Percentiles rank a stretch among this genome's conserved stretches.
These are phyloP conservation scores for Danio albolineatus DNA, from an alignment of 2,797 vertebrate genomes.

Conservation along the genomic window DNA sequence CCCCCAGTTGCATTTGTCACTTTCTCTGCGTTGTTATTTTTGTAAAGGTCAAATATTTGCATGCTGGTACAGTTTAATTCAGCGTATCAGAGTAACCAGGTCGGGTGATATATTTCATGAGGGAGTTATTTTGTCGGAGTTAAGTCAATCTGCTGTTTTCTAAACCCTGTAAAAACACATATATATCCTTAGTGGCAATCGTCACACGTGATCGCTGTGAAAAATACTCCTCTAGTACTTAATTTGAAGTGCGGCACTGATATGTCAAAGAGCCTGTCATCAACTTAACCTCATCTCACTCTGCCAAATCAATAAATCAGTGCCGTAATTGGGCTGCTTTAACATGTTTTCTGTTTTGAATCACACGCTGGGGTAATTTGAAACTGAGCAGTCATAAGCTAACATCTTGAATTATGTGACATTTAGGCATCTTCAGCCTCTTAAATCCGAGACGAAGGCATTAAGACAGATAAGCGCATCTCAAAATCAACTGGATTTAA, in stretches of 20 bases:
- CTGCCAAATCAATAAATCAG: constrained; percentile 85
- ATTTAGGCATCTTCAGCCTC: constrained; percentile 78
- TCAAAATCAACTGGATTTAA: constrained; percentile 65
- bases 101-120: constrained; percentile 34
- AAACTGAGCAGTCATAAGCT: constrained; percentile 82
- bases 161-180: constrained; percentile 66
- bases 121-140: constrained; percentile 52
- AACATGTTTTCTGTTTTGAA: constrained; percentile 77
- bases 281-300: constrained; percentile 83
- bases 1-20: neutral
- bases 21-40: constrained; percentile 3
- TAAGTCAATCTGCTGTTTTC: constrained; percentile 77
- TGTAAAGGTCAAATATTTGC: constrained; percentile 32
- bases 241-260: constrained; percentile 75
- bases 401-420: constrained; percentile 81
- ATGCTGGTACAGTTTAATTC: constrained; percentile 1
- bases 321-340: constrained; percentile 79
- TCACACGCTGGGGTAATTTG: constrained; percentile 77
- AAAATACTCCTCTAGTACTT: constrained; percentile 74
- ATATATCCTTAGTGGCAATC: constrained; percentile 76
- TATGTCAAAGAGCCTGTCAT: constrained; percentile 74
- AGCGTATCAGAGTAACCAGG: neutral
- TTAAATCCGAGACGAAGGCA: constrained; percentile 78
- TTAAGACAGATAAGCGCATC: constrained; percentile 77
- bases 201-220: constrained; percentile 75